Percentiles rank a stretch among this genome's conserved stretches.
phyloP scores from a whole-genome alignment of 2,797 vertebrate species.

The Lutjanus argentimaculatus region DNA sequence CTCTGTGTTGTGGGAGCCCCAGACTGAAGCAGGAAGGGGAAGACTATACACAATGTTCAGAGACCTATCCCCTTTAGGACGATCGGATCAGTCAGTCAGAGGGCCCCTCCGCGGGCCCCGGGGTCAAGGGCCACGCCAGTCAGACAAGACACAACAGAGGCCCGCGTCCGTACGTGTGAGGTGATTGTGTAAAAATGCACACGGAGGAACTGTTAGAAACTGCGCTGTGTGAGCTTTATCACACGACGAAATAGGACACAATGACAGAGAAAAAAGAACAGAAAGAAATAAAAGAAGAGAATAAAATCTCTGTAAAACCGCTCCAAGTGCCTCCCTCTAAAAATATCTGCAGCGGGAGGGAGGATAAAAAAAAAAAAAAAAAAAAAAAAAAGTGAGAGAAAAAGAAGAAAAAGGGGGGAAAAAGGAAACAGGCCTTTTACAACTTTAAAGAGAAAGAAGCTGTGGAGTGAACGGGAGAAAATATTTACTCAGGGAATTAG shows the following conservation, averaged over 20 bases:
- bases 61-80: slow-evolving; percentile 75
- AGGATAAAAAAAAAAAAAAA: slow-evolving; percentile 41
- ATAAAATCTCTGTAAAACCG: slow-evolving; percentile 60
- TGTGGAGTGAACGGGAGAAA: slow-evolving; percentile 96
- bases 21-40: slow-evolving; percentile 69
- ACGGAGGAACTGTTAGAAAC: slow-evolving; percentile 35
- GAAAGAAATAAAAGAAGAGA: slow-evolving; percentile 35
- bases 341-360: slow-evolving; percentile 73
- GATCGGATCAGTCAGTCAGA: slow-evolving; percentile 76
- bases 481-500: slow-evolving; percentile 99
- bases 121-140: slow-evolving; percentile 82
- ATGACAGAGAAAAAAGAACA: slow-evolving; percentile 44
- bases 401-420: slow-evolving; percentile 55
- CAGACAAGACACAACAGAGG: slow-evolving; percentile 77
- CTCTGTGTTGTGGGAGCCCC: slow-evolving; percentile 71
- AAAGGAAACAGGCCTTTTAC: slow-evolving; percentile 84
- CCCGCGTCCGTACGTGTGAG: slow-evolving; percentile 32
- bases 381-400: slow-evolving; percentile 26
- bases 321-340: slow-evolving; percentile 67
- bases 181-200: slow-evolving; percentile 54
- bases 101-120: slow-evolving; percentile 53
- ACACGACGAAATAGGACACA: slow-evolving; percentile 36
- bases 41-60: slow-evolving; percentile 63
- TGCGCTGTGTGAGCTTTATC: slow-evolving; percentile 44
- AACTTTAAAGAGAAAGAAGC: slow-evolving; percentile 95